Conservation (phyloP, 2,888 invertebrate species). For the Ochlodes sylvanus region DNA sequence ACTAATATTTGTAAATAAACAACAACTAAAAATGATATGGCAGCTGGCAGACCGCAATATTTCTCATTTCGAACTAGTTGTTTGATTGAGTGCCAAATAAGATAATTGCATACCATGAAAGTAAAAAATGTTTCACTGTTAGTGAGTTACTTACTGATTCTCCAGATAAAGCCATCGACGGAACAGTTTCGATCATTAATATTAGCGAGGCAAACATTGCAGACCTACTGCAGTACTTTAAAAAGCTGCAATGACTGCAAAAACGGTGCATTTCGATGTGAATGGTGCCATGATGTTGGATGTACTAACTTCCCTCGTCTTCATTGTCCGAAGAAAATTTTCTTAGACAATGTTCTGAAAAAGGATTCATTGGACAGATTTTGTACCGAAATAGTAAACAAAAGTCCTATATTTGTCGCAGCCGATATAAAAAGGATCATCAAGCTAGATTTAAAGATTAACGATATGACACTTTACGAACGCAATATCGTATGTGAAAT, state of each 20-base stretch:
- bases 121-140: background rate
- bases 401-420: slow-evolving; percentile 50
- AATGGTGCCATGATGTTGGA: slow-evolving; percentile 54
- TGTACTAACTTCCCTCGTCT: slow-evolving; percentile 50
- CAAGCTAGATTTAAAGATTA: slow-evolving; percentile 49
- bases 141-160: slow-evolving; percentile 1
- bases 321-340: slow-evolving; percentile 51
- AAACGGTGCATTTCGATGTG: slow-evolving; percentile 45
- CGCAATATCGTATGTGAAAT: slow-evolving; percentile 51
- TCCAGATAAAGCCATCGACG: background rate
- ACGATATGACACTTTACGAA: slow-evolving; percentile 53
- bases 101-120: background rate
- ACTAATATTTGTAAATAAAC: slow-evolving; percentile 28
- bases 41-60: slow-evolving; percentile 7
- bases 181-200: slow-evolving; percentile 26
- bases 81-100: background rate
- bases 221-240: slow-evolving; percentile 42
- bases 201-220: slow-evolving; percentile 34
- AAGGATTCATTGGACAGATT: slow-evolving; percentile 31
- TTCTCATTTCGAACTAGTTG: slow-evolving; percentile 4
- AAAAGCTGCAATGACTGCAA: slow-evolving; percentile 52
- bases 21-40: slow-evolving; percentile 18
- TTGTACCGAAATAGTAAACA: slow-evolving; percentile 49
- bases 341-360: slow-evolving; percentile 44
- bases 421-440: slow-evolving; percentile 47